Percentiles rank a stretch among this genome's conserved stretches.
Evolutionary conservation across 2,888 invertebrate genomes (phyloP).

Genomic region (Gandaritis pyraliata): DNA sequence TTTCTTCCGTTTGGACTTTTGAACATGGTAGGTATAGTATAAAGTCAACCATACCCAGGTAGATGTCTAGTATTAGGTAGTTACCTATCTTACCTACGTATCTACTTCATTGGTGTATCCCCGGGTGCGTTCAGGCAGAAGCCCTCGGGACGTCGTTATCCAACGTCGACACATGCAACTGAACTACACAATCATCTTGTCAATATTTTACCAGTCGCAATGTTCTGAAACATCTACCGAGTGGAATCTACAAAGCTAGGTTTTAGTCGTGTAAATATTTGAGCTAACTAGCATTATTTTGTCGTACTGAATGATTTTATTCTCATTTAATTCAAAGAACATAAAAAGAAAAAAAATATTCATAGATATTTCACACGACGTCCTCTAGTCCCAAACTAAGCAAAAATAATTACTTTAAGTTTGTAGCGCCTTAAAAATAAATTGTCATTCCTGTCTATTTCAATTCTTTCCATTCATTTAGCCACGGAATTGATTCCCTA

Average conservation of each 20-base stretch:
- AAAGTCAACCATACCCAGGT: not conserved
- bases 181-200: slow-evolving; percentile 33
- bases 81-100: slow-evolving; percentile 5
- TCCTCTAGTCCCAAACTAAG: no score
- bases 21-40: no score
- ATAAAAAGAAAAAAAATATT: no score
- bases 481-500: slow-evolving; percentile 33
- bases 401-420: no score
- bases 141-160: slow-evolving; percentile 52
- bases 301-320: not conserved
- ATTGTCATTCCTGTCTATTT: not conserved
- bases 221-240: slow-evolving; percentile 27
- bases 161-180: slow-evolving; percentile 45
- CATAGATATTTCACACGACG: no score
- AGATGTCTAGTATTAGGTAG: not conserved
- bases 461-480: not conserved
- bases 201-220: slow-evolving; percentile 33
- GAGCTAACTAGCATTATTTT: no score
- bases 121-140: slow-evolving; percentile 24
- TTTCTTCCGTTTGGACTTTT: no score
- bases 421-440: not conserved
- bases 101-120: slow-evolving; percentile 20
- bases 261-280: not conserved
- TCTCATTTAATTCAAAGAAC: no score
- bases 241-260: slow-evolving; percentile 11